These are phyloP conservation scores for Pseudomyrmex sp. DNA, from an alignment of 1,140 invertebrate species.

Conservation along the genomic window DNA sequence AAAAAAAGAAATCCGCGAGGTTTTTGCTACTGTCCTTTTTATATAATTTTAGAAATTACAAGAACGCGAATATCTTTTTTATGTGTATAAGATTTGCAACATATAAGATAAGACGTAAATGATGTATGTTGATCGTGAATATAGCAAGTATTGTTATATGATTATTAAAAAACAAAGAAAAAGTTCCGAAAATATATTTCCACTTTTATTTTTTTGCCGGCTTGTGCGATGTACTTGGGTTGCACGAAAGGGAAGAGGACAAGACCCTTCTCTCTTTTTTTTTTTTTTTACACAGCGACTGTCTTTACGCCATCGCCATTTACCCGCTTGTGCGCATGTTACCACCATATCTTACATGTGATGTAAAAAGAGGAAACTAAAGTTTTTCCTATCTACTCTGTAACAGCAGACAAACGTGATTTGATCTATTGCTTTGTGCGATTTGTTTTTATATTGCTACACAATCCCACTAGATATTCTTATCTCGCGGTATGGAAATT, in stretches of 20 bases:
- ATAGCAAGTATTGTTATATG: conserved; percentile 73
- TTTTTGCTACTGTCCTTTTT: conserved; percentile 67
- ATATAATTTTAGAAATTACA: conserved; percentile 56
- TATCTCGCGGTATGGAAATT: too few relatives aligned
- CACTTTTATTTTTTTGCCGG: conserved; percentile 69
- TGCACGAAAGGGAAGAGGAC: not conserved
- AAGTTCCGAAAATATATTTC: conserved; percentile 72
- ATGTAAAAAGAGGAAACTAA: too few relatives aligned
- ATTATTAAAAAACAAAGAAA: conserved; percentile 73
- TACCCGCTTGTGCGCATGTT: too few relatives aligned
- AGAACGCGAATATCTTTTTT: conserved; percentile 56
- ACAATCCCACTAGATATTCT: too few relatives aligned
- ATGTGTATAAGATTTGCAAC: conserved; percentile 68
- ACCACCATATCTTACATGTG: too few relatives aligned
- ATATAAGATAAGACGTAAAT: conserved; percentile 66
- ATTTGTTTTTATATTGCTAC: too few relatives aligned
- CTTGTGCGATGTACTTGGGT: conserved; percentile 33
- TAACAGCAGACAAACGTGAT: too few relatives aligned
- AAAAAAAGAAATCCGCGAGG: conserved; percentile 17
- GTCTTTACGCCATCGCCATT: conserved; percentile 4
- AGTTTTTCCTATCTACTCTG: too few relatives aligned
- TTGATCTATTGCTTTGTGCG: too few relatives aligned
- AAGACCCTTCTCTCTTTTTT: too few relatives aligned
- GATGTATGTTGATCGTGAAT: conserved; percentile 74
- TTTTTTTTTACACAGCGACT: too few relatives aligned